A percentile compares a stretch with the other conserved stretches of the same genome.
Conservation (phyloP, 2,797 vertebrate species). For the Calcarius lapponicus region DNA sequence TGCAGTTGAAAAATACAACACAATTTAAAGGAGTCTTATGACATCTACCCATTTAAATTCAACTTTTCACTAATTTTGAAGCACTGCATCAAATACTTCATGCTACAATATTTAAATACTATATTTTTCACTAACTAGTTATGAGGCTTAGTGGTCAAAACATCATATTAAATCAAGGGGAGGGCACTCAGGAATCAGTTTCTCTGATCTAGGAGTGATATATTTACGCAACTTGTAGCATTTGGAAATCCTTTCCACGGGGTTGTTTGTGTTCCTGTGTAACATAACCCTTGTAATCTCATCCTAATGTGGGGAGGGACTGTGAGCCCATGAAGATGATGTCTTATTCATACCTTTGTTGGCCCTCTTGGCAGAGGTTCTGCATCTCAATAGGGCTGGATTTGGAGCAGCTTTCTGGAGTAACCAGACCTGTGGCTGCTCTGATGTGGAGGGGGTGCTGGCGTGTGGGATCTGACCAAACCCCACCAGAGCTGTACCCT, state of each 20-base stretch:
- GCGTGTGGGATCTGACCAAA: neutral
- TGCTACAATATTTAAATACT: neutral
- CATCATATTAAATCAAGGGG: neutral
- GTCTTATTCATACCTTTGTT: neutral
- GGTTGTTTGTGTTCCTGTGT: neutral
- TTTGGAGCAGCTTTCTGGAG: neutral
- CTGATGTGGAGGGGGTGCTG: neutral
- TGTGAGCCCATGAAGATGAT: neutral
- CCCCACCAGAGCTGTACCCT: neutral
- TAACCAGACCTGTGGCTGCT: neutral
- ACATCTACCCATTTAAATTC: neutral
- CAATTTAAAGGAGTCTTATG: neutral
- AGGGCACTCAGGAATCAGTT: neutral
- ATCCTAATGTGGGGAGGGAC: neutral
- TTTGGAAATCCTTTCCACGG: neutral
- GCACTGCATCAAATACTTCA: neutral
- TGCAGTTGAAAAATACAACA: neutral
- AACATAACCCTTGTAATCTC: neutral
- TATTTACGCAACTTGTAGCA: neutral
- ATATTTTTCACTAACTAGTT: neutral
- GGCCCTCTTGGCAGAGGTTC: neutral
- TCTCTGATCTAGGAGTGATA: neutral
- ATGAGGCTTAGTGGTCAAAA: neutral
- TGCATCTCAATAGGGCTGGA: neutral
- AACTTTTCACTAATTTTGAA: neutral